Percentiles rank a stretch among this genome's conserved stretches.
phyloP scores from a whole-genome alignment of 2,888 invertebrate species.

The Trissolcus brochymenae region DNA sequence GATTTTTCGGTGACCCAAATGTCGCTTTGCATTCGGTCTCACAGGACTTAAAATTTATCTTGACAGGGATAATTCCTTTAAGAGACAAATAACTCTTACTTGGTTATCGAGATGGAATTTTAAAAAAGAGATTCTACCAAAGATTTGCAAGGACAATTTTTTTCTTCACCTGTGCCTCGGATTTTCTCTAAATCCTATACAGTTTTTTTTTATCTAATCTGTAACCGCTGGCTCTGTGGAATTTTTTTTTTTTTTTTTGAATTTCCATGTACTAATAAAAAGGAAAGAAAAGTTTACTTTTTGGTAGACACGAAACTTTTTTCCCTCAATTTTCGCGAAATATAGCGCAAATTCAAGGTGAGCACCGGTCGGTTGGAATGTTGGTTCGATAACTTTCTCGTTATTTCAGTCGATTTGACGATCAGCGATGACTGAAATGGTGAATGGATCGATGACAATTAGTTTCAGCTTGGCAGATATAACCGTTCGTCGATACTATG shows the following conservation, averaged over 20 bases:
- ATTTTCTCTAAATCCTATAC: too few relatives aligned
- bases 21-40: constrained; percentile 26
- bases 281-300: neutral
- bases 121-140: neutral
- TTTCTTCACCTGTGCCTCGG: too few relatives aligned
- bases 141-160: neutral
- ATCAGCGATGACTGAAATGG: constrained; percentile 32
- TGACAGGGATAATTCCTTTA: constrained; percentile 37
- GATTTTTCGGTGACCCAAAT: constrained; percentile 38
- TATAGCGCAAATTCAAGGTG: constrained; percentile 5
- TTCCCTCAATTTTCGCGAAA: neutral
- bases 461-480: constrained; percentile 21
- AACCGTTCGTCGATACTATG: constrained; percentile 14
- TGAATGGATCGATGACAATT: constrained; percentile 36
- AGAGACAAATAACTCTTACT: constrained; percentile 42
- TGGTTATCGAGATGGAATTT: constrained; percentile 29
- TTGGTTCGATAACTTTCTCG: constrained; percentile 27
- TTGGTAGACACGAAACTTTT: too few relatives aligned
- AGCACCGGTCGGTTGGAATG: constrained; percentile 10
- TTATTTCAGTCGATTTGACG: constrained; percentile 47
- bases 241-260: neutral
- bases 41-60: constrained; percentile 26
- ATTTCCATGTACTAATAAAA: neutral
- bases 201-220: too few relatives aligned
- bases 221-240: neutral